Evolutionary conservation across 1,140 invertebrate species (phyloP), one percentile per base, ranked within the genome.

Genomic region (honey bee (Apis mellifera)): DNA sequence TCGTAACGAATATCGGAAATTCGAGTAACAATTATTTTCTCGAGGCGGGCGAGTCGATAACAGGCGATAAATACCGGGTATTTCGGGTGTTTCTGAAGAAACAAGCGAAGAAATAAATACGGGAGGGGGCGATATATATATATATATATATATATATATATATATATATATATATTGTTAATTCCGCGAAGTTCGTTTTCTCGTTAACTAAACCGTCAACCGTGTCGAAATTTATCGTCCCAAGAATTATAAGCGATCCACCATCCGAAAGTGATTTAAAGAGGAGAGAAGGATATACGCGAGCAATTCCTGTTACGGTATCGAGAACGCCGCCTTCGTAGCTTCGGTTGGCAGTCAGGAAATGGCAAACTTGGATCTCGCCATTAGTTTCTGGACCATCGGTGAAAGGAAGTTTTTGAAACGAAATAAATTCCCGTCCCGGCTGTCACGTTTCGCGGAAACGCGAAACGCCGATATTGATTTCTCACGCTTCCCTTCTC

Each of bases 211-310:
- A 82, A 82, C 72, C 79, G 79, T 82, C 79, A 82, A 15, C 54
- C 32, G 26, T 15, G 11, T 11, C 9, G 26, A 23, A 76, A 82
- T 82, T 82, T 82, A 82, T 82, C 54, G 73, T 50, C 23, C 17
- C 26, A 11, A 50, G 79, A 82, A 82, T 82, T 82, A 82, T 82
- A 82, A 82, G 79, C 79, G 68, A 82, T 82, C 73, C 79, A 68
- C 72, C n/a, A n/a, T n/a, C n/a, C 64, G 73, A 82, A 82, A 76
- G 73, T 82, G 79, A 82, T 82, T 82, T 82, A 82, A 82, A 82
- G 79, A 68, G 42, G 1, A 64, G 64, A 60, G 32, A 3, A 2
- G 32, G 32, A 76, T 76, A 59, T 64, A 76, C 76, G 64, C 79
- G 64, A 76, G 79, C 19, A 60, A 76, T 82, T 82, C 68, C 54